phyloP scores from a whole-genome alignment of 2,797 vertebrate genomes.

The Premnoplex brunnescens region DNA sequence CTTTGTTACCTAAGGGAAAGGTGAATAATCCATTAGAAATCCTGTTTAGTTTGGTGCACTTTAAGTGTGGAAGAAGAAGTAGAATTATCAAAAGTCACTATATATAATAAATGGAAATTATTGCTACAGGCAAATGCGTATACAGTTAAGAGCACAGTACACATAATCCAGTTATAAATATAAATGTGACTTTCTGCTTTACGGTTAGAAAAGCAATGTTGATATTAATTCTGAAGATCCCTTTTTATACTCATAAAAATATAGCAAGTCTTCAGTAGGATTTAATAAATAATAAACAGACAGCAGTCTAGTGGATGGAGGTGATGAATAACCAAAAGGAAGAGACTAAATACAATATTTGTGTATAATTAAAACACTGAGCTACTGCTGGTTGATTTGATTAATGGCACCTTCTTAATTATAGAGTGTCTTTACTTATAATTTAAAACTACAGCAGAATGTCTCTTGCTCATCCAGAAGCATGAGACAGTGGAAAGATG shows the following conservation, averaged over 20 bases:
- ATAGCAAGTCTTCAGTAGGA: slow-evolving; percentile 47
- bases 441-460: slow-evolving; percentile 44
- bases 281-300: slow-evolving; percentile 72
- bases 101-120: slow-evolving; percentile 61
- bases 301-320: slow-evolving; percentile 58
- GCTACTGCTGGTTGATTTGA: slow-evolving; percentile 67
- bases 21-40: slow-evolving; percentile 51
- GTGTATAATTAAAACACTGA: slow-evolving; percentile 68
- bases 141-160: slow-evolving; percentile 33
- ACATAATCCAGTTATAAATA: slow-evolving; percentile 65
- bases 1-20: slow-evolving; percentile 48
- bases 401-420: slow-evolving; percentile 70
- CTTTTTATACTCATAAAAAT: slow-evolving; percentile 63
- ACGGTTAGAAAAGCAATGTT: slow-evolving; percentile 54
- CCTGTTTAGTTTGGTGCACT: not conserved
- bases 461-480: slow-evolving; percentile 49
- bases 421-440: slow-evolving; percentile 64
- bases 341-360: slow-evolving; percentile 67
- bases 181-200: slow-evolving; percentile 60
- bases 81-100: slow-evolving; percentile 50
- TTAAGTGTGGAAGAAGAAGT: not conserved
- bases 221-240: slow-evolving; percentile 59
- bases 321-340: slow-evolving; percentile 68
- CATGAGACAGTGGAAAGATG: slow-evolving; percentile 39
- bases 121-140: slow-evolving; percentile 29